Evolutionary conservation across 23 tunicate genomes (phyloP).

Genomic region (Clavelina lepadiformis): DNA sequence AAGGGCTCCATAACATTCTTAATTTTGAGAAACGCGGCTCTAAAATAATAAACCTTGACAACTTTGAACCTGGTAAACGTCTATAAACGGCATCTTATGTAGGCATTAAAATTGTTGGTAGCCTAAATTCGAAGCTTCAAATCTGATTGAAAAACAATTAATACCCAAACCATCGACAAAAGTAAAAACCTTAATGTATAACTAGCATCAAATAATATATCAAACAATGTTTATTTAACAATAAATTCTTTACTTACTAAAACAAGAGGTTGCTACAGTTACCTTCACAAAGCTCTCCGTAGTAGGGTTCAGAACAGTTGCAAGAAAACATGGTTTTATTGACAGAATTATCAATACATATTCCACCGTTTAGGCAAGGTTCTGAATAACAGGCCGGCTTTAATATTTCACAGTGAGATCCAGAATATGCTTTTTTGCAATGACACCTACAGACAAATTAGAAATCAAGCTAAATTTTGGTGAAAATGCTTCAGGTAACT

Average conservation of each 20-base stretch:
- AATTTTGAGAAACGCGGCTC: no score
- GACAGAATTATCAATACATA: constrained; percentile 38
- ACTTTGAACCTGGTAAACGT: no score
- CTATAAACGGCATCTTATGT: no score
- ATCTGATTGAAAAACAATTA: no score
- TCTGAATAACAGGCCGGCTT: constrained; percentile 50
- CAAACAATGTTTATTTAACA: neutral
- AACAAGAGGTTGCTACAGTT: no score
- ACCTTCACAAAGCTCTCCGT: constrained; percentile 60
- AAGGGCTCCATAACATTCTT: no score
- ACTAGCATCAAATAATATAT: neutral
- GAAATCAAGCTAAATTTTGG: neutral
- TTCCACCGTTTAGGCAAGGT: constrained; percentile 75
- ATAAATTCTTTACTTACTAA: no score
- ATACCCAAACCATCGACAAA: no score
- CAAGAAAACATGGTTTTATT: constrained; percentile 18
- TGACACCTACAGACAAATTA: constrained; percentile 42
- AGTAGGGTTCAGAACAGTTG: constrained; percentile 35
- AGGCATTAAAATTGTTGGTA: no score
- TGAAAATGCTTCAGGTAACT: neutral
- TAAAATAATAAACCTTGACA: no score
- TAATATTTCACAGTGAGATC: constrained; percentile 60
- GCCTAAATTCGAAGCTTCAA: no score
- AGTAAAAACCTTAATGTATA: neutral
- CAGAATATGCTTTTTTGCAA: constrained; percentile 38